Percentiles rank a stretch among this genome's conserved stretches.
Evolutionary conservation across 2,797 vertebrate genomes (phyloP).

Genomic region (Scolopax rusticola): DNA sequence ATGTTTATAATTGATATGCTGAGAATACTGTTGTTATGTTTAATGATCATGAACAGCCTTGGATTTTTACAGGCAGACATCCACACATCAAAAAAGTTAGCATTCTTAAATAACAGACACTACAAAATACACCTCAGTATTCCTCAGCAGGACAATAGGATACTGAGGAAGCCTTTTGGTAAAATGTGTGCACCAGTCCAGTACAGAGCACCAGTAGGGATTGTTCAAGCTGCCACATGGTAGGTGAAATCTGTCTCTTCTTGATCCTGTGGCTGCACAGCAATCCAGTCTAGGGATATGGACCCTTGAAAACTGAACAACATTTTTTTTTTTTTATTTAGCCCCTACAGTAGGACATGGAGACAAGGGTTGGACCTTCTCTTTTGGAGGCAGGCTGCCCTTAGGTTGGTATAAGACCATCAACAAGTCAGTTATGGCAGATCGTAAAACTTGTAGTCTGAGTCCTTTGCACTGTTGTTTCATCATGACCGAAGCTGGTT

Average conservation of each 20-base stretch:
- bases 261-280: background rate
- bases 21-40: background rate
- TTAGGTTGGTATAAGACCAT: background rate
- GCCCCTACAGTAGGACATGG: background rate
- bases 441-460: background rate
- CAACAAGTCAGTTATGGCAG: background rate
- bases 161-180: background rate
- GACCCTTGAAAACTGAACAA: background rate
- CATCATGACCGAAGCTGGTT: background rate
- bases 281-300: background rate
- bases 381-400: background rate
- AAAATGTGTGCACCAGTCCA: rapidly evolving
- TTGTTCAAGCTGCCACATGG: background rate
- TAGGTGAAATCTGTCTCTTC: background rate
- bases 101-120: background rate
- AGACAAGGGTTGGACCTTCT: background rate
- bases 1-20: background rate
- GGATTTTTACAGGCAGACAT: background rate
- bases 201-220: background rate
- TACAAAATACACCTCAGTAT: background rate
- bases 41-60: background rate
- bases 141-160: background rate
- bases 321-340: background rate
- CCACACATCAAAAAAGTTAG: background rate
- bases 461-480: background rate